A percentile compares a stretch with the other conserved stretches of the same genome.
Evolutionary conservation across 2,797 vertebrate genomes (phyloP).

Genomic region (Numenius phaeopus): DNA sequence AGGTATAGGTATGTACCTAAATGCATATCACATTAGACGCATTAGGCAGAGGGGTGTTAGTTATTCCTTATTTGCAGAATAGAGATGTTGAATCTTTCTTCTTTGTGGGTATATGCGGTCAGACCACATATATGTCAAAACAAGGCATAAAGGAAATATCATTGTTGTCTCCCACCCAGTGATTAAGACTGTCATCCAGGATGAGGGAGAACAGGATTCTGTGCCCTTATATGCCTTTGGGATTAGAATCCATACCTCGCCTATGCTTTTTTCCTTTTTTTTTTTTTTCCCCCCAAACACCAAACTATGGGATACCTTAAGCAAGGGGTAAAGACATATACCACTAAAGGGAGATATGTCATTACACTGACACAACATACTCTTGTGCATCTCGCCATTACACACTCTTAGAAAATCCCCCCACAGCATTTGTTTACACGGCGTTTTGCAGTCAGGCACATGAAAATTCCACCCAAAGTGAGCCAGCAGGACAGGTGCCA

Average conservation of each 20-base stretch:
- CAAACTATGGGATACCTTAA: neutral
- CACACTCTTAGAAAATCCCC: neutral
- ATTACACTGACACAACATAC: slow-evolving; percentile 13
- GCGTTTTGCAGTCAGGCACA: slow-evolving; percentile 41
- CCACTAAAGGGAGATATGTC: neutral
- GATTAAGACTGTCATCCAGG: neutral
- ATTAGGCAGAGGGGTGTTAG: neutral
- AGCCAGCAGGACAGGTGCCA: slow-evolving; percentile 23
- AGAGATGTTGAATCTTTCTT: neutral
- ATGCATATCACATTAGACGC: neutral
- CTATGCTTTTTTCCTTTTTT: neutral
- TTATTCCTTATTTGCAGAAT: neutral
- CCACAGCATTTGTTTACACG: slow-evolving; percentile 32
- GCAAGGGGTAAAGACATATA: neutral
- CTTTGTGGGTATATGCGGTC: neutral
- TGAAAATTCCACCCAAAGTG: slow-evolving; percentile 7
- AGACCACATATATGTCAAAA: neutral
- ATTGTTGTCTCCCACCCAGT: neutral
- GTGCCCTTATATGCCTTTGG: neutral
- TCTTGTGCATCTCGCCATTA: slow-evolving; percentile 11
- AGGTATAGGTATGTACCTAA: neutral
- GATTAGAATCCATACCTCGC: neutral
- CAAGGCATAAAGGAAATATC: neutral
- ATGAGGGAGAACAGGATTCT: neutral
- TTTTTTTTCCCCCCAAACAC: neutral